phyloP scores from a whole-genome alignment of 2,797 vertebrate species.

The Octomys mimax region DNA sequence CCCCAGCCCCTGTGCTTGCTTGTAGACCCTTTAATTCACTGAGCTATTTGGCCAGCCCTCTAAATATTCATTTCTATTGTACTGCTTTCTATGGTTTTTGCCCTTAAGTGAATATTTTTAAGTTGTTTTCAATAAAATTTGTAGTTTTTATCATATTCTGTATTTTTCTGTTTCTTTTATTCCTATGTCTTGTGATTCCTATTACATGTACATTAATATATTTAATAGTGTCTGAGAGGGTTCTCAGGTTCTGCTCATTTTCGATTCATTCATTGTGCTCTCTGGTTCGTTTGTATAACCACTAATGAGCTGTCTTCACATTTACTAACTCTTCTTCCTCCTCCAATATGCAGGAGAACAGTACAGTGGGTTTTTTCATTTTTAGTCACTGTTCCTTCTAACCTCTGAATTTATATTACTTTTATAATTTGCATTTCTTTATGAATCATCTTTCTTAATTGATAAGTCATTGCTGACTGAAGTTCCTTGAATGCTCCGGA shows the following conservation, averaged over 20 bases:
- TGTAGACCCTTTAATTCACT: too few relatives aligned
- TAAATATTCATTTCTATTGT: background rate
- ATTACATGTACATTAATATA: background rate
- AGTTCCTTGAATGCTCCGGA: background rate
- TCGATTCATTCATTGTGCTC: background rate
- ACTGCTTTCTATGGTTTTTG: background rate
- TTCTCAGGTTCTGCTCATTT: background rate
- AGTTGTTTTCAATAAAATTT: background rate
- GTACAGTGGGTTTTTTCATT: background rate
- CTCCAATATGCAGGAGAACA: background rate
- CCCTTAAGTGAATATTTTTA: background rate
- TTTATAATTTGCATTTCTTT: background rate
- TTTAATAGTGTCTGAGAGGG: background rate
- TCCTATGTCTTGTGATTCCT: background rate
- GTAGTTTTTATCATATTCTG: background rate
- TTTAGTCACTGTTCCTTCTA: background rate
- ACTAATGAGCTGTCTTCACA: background rate
- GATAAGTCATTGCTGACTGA: background rate
- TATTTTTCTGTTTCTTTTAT: background rate
- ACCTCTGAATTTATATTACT: background rate
- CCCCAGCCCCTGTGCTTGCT: too few relatives aligned
- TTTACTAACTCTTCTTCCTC: background rate
- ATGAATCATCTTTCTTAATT: background rate
- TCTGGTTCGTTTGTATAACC: background rate
- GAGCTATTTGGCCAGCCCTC: too few relatives aligned